phyloP scores from a whole-genome alignment of 1,140 invertebrate genomes.

The Drosophila lacteicornis region DNA sequence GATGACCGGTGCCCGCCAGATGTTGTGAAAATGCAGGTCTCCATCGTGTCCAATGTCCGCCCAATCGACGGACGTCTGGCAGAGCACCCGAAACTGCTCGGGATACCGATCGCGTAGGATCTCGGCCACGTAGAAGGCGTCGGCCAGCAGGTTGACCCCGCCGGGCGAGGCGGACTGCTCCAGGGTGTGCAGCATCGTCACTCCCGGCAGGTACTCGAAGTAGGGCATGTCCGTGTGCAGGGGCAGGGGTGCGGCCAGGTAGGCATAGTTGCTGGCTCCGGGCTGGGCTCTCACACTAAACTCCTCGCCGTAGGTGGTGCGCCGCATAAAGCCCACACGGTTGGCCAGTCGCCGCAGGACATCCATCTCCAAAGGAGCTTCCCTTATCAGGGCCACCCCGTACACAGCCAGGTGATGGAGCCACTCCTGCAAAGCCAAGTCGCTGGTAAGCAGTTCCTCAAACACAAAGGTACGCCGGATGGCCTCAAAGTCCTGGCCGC shows the following conservation, averaged over 20 bases:
- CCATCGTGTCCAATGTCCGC: conserved; percentile 87
- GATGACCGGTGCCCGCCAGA: conserved; percentile 87
- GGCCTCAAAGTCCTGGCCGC: conserved; percentile 85
- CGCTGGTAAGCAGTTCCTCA: conserved; percentile 85
- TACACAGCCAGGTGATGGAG: conserved; percentile 86
- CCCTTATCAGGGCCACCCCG: conserved; percentile 87
- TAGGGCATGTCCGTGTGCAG: conserved; percentile 90
- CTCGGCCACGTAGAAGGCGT: conserved; percentile 87
- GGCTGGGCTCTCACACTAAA: conserved; percentile 88
- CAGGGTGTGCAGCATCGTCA: conserved; percentile 89
- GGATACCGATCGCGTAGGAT: conserved; percentile 86
- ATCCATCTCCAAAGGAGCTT: conserved; percentile 85
- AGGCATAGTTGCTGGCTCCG: conserved; percentile 89
- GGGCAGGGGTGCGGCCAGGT: conserved; percentile 88
- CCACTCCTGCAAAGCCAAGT: conserved; percentile 86
- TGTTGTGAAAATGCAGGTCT: conserved; percentile 86
- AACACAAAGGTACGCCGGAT: conserved; percentile 86
- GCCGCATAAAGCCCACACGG: conserved; percentile 88
- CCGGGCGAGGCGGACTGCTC: conserved; percentile 88
- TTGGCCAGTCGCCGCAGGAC: conserved; percentile 86
- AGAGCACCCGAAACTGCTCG: conserved; percentile 86
- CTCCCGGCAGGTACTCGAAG: conserved; percentile 89
- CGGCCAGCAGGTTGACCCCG: conserved; percentile 87
- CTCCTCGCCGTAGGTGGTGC: conserved; percentile 87
- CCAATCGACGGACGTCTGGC: conserved; percentile 88